Evolutionary conservation across 2,113 vertebrate species (phyloP).

Genomic region (Vimba vimba): DNA sequence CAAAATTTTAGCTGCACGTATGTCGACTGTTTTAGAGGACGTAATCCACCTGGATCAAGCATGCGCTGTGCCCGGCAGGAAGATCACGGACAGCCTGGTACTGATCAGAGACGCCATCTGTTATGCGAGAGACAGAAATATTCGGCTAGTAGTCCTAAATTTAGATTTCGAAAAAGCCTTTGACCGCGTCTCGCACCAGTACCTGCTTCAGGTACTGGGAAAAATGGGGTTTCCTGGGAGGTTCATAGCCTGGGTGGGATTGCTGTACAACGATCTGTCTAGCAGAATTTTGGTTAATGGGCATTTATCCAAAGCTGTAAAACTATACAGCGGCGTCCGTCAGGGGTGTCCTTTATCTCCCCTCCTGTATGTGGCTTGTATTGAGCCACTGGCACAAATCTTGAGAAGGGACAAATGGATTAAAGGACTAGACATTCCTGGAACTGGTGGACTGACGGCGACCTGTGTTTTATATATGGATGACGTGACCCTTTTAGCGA

Average conservation of each 20-base stretch:
- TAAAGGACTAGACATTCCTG: too few species aligned
- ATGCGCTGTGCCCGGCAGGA: constrained; percentile 38
- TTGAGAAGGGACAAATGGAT: too few species aligned
- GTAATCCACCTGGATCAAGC: constrained; percentile 46
- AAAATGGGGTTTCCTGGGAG: constrained; percentile 43
- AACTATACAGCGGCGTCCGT: too few species aligned
- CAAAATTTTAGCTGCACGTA: not conserved
- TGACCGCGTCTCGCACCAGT: constrained; percentile 50
- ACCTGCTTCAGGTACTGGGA: constrained; percentile 34
- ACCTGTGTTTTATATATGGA: not conserved
- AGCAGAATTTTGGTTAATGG: too few species aligned
- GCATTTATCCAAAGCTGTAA: too few species aligned
- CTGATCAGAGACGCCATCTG: constrained; percentile 50
- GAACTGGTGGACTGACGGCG: too few species aligned
- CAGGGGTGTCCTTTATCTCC: too few species aligned
- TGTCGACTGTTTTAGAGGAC: constrained; percentile 41
- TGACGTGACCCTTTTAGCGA: not conserved
- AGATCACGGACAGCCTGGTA: constrained; percentile 48
- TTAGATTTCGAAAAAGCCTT: constrained; percentile 54
- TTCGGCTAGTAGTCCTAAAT: constrained; percentile 46
- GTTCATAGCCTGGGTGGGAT: not conserved
- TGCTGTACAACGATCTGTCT: too few species aligned
- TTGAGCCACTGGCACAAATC: too few species aligned
- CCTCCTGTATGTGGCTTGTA: too few species aligned
- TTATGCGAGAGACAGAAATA: constrained; percentile 54